Evolutionary conservation across 2,113 vertebrate genomes (phyloP).

Genomic region (Lophura nycthemera): DNA sequence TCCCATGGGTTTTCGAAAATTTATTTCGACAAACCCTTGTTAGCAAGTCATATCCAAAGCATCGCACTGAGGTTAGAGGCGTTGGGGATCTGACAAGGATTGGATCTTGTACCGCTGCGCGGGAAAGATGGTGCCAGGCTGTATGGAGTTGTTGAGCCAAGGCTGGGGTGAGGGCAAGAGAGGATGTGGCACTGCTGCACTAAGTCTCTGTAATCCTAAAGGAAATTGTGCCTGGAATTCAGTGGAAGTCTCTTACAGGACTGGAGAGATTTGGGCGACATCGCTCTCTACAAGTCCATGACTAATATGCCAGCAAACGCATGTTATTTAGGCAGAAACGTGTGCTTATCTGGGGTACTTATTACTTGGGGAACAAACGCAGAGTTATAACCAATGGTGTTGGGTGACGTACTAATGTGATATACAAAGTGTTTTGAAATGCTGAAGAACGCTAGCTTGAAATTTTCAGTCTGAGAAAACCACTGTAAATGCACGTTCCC

Average conservation of each 20-base stretch:
- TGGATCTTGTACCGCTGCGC: not conserved
- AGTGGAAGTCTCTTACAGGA: not conserved
- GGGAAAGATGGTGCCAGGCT: not conserved
- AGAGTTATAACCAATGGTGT: not conserved
- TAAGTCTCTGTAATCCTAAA: not conserved
- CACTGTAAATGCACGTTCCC: not conserved
- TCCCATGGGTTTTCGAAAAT: not conserved
- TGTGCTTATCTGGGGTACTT: not conserved
- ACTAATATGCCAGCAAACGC: fast-evolving
- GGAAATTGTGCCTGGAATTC: not conserved
- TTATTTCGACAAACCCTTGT: not conserved
- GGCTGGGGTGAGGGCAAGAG: not conserved
- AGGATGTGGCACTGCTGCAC: not conserved
- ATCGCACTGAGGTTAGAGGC: not conserved
- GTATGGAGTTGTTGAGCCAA: not conserved
- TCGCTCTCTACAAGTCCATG: fast-evolving
- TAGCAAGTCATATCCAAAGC: not conserved
- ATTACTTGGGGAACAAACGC: not conserved
- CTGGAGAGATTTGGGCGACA: not conserved
- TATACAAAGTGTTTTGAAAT: not conserved
- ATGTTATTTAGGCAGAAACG: not conserved
- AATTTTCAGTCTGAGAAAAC: not conserved
- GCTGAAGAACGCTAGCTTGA: not conserved
- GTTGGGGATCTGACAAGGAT: not conserved
- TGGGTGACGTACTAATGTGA: not conserved